Evolutionary conservation across 2,113 vertebrate genomes (phyloP).

Genomic region (Empidonax alnorum): DNA sequence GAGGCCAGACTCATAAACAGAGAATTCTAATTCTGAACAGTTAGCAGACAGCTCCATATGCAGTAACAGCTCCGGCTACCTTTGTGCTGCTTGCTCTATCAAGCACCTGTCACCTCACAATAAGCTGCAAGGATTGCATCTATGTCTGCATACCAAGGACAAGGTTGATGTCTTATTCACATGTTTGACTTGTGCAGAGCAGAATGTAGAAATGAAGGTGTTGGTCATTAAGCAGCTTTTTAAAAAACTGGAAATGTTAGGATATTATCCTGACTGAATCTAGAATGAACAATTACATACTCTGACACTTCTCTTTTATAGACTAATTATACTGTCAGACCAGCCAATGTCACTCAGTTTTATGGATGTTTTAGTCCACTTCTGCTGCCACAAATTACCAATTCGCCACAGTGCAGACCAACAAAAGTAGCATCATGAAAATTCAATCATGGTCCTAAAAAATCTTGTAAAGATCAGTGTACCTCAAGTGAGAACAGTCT

Average conservation of each 20-base stretch:
- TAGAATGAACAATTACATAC: neutral
- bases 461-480: neutral
- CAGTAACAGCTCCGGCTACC: neutral
- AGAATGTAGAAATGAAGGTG: neutral
- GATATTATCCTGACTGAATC: neutral
- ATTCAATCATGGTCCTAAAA: neutral
- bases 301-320: neutral
- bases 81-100: neutral
- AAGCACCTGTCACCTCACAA: constrained; percentile 7
- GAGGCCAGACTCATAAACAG: constrained; percentile 16
- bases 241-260: neutral
- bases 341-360: neutral
- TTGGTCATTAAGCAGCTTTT: neutral
- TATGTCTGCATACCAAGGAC: neutral
- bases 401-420: neutral
- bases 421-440: neutral
- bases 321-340: neutral
- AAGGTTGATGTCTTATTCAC: neutral
- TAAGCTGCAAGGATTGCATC: neutral
- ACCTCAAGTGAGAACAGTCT: neutral
- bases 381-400: neutral
- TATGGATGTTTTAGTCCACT: neutral
- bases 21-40: constrained; percentile 5
- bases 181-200: neutral
- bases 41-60: neutral